Base-by-base conservation (phyloP, 2,888 invertebrate genomes). In the Penaeus monodon region DNA sequence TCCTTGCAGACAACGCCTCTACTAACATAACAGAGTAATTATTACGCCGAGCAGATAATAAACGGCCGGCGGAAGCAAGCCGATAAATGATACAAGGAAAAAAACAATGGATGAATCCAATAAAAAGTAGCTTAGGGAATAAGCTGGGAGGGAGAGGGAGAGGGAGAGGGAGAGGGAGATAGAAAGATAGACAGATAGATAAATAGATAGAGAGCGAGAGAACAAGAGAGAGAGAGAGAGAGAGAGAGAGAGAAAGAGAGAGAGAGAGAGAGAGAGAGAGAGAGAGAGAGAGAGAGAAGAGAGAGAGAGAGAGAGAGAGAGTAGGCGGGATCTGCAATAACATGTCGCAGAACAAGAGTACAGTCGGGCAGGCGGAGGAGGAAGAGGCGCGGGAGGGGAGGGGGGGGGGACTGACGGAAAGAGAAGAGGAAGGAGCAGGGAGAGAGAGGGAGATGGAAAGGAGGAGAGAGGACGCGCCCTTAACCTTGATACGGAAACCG, bases 271-370 rank as follows among this genome's bases (percentile, higher is more conserved):
- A 27, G 64, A 64, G 64, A 22, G n/a, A 29, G 57, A n/a, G 64
- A 74, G 7, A 63, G 33, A 76, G 64, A 64, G 44, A 38, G 83
- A 29, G 38, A 84, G 76, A 63, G 38, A 84, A 66, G 22, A n/a
- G 33, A 6, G 33, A 38, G 33, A 6, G 33, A 38, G 33, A 6
- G 33, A 38, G 33, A 4, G 33, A 38, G 33, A 3, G 33, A 38
- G 33, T 2, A 38, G 33, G 33, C 33, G 33, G 33, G 33, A 38
- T 38, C 33, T 38, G 33, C 33, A 38, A 38, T 38, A 38, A 38
- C 33, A 38, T 38, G 33, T 38, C 33, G 33, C 33, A n/a, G 77
- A 66, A 64, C 38, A 64, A 74, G 74, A 6, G 20, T 17, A 68
- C 22, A 66, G 70, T 10, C 6, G 80, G 24, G 78, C 22, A 27